phyloP scores from a whole-genome alignment of 2,797 vertebrate genomes.

The Sylvia borin region DNA sequence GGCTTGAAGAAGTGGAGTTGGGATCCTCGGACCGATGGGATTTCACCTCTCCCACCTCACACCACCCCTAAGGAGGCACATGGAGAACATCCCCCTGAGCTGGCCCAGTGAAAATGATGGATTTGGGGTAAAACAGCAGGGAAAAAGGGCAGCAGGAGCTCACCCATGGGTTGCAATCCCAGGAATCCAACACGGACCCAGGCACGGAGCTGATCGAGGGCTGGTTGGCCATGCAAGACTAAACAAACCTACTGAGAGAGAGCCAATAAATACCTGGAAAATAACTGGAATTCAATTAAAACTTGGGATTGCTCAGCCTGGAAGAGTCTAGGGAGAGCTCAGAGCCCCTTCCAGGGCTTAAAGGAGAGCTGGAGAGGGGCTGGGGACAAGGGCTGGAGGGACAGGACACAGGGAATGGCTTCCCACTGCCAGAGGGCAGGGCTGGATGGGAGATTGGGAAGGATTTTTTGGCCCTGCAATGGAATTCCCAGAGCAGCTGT shows the following conservation, averaged over 20 bases:
- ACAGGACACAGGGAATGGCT: neutral
- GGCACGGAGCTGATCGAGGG: neutral
- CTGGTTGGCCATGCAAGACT: neutral
- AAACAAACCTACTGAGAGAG: rapidly evolving
- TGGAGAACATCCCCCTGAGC: neutral
- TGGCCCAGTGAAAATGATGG: neutral
- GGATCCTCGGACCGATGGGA: rapidly evolving
- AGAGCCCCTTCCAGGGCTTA: neutral
- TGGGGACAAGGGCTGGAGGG: neutral
- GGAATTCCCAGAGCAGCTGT: neutral
- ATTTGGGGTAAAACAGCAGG: neutral
- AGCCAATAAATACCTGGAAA: neutral
- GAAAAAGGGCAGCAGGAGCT: neutral
- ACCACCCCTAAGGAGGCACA: rapidly evolving
- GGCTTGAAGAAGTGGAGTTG: neutral
- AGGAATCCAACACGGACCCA: rapidly evolving
- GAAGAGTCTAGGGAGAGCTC: neutral
- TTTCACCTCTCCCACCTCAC: neutral
- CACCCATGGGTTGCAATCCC: neutral
- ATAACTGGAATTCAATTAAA: neutral
- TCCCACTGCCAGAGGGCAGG: too few relatives aligned
- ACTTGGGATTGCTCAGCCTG: neutral
- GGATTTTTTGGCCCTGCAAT: too few relatives aligned
- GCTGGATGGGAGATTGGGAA: too few relatives aligned
- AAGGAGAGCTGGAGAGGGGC: neutral